phyloP scores from a whole-genome alignment of 2,113 vertebrate species.

The Microcebus griseorufus region DNA sequence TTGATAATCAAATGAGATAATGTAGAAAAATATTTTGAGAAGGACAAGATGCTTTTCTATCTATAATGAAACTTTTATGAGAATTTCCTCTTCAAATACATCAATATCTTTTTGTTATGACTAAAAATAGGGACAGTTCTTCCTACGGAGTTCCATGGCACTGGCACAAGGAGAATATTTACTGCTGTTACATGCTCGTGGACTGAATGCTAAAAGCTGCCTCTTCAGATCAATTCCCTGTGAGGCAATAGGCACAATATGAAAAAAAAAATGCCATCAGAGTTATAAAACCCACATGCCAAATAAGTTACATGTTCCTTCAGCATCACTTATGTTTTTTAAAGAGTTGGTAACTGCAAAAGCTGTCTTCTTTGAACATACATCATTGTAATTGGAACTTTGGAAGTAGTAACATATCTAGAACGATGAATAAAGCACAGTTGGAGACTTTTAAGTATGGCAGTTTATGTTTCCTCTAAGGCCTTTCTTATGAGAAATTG shows the following conservation, averaged over 20 bases:
- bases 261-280: not conserved
- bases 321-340: not conserved
- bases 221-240: not conserved
- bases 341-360: not conserved
- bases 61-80: not conserved
- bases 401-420: not conserved
- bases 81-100: not conserved
- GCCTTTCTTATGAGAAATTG: constrained; percentile 15
- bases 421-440: constrained; percentile 17
- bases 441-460: not conserved
- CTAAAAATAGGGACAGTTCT: not conserved
- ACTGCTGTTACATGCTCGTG: not conserved
- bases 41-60: not conserved
- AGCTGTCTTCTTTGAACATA: not conserved
- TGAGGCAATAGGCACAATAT: not conserved
- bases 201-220: not conserved
- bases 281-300: not conserved
- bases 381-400: not conserved
- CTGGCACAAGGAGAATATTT: not conserved
- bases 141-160: not conserved
- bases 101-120: not conserved
- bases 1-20: not conserved
- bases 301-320: not conserved
- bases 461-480: constrained; percentile 28
- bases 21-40: not conserved